Percentiles rank a stretch among this genome's conserved stretches.
Evolutionary conservation across 2,888 invertebrate species (phyloP).

Genomic region (Drosophila siamana): DNA sequence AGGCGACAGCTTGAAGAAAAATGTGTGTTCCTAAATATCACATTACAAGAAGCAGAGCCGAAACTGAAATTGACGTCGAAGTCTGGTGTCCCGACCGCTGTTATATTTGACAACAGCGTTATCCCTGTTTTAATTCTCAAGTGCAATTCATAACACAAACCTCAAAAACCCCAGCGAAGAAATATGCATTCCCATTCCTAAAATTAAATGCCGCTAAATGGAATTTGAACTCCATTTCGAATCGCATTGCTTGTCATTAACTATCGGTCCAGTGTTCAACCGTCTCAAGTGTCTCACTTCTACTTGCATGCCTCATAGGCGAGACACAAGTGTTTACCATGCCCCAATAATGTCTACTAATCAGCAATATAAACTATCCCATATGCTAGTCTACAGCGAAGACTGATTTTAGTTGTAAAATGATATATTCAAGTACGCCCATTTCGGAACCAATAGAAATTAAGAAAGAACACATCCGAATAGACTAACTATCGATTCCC

Average conservation of each 20-base stretch:
- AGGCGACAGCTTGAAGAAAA: slow-evolving; percentile 48
- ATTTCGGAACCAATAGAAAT: slow-evolving; percentile 8
- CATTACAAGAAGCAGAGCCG: slow-evolving; percentile 29
- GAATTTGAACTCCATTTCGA: slow-evolving; percentile 47
- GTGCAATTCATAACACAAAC: slow-evolving; percentile 67
- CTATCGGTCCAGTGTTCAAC: slow-evolving; percentile 40
- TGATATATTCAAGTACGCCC: slow-evolving; percentile 1
- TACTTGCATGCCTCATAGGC: slow-evolving; percentile 8
- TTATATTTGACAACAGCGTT: slow-evolving; percentile 68
- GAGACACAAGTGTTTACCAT: slow-evolving; percentile 66
- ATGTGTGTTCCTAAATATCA: slow-evolving; percentile 43
- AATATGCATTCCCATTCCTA: slow-evolving; percentile 23
- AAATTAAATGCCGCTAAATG: slow-evolving; percentile 57
- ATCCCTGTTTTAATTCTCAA: slow-evolving; percentile 65
- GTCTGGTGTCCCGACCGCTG: slow-evolving; percentile 60
- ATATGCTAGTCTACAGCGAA: slow-evolving; percentile 34
- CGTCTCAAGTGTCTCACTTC: slow-evolving; percentile 60
- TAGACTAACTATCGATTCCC: slow-evolving; percentile 2
- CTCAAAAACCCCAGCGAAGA: slow-evolving; percentile 38
- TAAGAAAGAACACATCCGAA: slow-evolving; percentile 7
- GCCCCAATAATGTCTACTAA: slow-evolving; percentile 72
- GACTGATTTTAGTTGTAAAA: slow-evolving; percentile 30
- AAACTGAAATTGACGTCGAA: slow-evolving; percentile 3
- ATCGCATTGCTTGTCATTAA: slow-evolving; percentile 47
- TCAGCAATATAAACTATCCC: slow-evolving; percentile 62